Base-by-base conservation (phyloP, 2,797 vertebrate genomes). In the Crenichthys baileyi region DNA sequence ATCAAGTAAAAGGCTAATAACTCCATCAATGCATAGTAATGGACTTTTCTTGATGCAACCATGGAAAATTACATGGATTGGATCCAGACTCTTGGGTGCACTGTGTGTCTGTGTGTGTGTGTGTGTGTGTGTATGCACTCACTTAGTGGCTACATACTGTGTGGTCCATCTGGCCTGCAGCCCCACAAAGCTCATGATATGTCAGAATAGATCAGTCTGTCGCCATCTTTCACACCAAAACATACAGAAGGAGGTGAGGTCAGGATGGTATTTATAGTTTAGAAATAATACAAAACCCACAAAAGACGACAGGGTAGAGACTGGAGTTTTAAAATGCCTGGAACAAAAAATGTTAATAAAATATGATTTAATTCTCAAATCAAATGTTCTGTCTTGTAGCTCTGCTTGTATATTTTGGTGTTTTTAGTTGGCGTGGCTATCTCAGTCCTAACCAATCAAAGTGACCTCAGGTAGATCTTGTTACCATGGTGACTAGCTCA, bases 161-260 rank as follows among this genome's bases (percentile, higher is more conserved):
- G 91, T 88, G 85, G 86, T 88, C 93, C 92, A 93, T 94, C 92
- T 94, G 92, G 85, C 89, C 86, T 24, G 79, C 80, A 81, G 89
- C 76, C 80, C 76, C 77, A 79, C 81, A 89, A 84, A 86, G 73
- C 87, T 82, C 72, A 85, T 75, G 58, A 89, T 82, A 70, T 88
- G 89, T 91, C 91, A 91, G 70, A 81, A 58, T 26, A 73, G 67
- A 92, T 93, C 88, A 92, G 60, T 87, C 90, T 86, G 89, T 85
- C 83, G 77, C 73, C 79, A 76, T 85, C 75, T 80, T 83, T 75
- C 77, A 70, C 58, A 58, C 78, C 79, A 61, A 76, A 48, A 75
- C 79, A 74, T 48, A 82, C 39, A 26, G 67, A 48, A 70, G 67
- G 67, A 81, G 13, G 18, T 0, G 36, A 7, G 11, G 29, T 82